Evolutionary conservation across 92 coral and sea anemone genomes (phyloP).

Genomic region (Phenganax subtilis): DNA sequence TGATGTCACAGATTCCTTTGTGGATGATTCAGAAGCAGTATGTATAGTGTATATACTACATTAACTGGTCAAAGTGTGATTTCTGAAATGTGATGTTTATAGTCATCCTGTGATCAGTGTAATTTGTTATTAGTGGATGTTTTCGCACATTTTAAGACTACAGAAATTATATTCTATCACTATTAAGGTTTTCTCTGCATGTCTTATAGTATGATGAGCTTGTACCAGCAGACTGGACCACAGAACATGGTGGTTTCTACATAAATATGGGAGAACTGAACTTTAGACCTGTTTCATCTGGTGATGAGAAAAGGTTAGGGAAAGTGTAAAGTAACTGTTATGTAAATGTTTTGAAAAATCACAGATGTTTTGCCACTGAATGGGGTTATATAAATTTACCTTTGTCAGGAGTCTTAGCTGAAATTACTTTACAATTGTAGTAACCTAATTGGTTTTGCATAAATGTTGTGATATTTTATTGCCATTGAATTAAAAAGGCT

Average conservation of each 20-base stretch:
- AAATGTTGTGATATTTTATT: no score
- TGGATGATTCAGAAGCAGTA: conserved; percentile 94
- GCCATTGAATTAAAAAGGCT: no score
- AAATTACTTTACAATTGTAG: no score
- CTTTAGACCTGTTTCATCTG: conserved; percentile 74
- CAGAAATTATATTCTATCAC: background rate
- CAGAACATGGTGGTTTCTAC: conserved; percentile 99
- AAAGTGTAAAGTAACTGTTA: background rate
- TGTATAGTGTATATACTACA: conserved; percentile 21
- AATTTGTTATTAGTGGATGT: no score
- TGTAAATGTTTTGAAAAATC: no score
- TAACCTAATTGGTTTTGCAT: no score
- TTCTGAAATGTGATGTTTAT: background rate
- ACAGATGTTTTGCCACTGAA: no score
- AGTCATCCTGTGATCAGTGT: no score
- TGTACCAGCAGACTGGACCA: conserved; percentile 95
- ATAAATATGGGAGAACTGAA: conserved; percentile 87
- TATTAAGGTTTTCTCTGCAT: background rate
- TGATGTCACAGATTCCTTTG: conserved; percentile 95
- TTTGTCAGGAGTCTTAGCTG: no score
- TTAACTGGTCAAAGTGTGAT: background rate
- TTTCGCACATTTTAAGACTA: no score
- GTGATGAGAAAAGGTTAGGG: conserved; percentile 58
- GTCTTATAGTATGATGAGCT: conserved; percentile 81
- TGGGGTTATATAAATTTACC: no score